Evolutionary conservation across 30 jellyfish, hydroid and myxozoan genomes (phyloP).

Genomic region (Rhopilema esculentum): DNA sequence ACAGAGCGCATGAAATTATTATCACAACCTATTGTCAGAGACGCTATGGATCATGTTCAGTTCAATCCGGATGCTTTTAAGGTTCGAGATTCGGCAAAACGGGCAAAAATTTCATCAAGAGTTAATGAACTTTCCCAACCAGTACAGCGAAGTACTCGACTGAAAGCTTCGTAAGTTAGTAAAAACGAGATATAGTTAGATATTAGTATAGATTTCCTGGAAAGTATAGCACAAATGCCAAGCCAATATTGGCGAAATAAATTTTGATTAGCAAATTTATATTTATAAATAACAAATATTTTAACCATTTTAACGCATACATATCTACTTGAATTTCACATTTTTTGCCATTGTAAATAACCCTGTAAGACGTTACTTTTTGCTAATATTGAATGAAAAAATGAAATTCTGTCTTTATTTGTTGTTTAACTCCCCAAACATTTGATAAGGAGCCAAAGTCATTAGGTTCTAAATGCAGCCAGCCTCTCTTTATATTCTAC

Average conservation of each 20-base stretch:
- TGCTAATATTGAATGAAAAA: too few species aligned
- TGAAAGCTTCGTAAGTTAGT: neutral
- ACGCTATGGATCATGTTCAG: slow-evolving; percentile 93
- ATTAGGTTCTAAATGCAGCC: too few species aligned
- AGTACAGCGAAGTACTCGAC: slow-evolving; percentile 44
- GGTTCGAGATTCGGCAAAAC: slow-evolving; percentile 80
- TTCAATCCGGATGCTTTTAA: slow-evolving; percentile 95
- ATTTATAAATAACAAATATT: too few species aligned
- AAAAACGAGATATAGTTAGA: too few species aligned
- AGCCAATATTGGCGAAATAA: neutral
- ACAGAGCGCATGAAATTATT: slow-evolving; percentile 70
- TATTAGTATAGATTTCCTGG: neutral
- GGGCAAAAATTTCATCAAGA: slow-evolving; percentile 73
- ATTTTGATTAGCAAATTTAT: neutral
- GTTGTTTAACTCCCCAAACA: too few species aligned
- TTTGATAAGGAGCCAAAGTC: too few species aligned
- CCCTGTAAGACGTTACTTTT: too few species aligned
- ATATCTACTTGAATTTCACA: neutral
- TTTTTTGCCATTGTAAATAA: neutral
- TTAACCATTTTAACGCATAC: neutral
- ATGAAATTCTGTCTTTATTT: too few species aligned
- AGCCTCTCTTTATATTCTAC: too few species aligned
- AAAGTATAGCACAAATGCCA: neutral
- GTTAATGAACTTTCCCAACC: slow-evolving; percentile 90
- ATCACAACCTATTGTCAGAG: slow-evolving; percentile 90